Base-by-base conservation (phyloP, 2,797 vertebrate species). In the Gymnoscopelus braueri region DNA sequence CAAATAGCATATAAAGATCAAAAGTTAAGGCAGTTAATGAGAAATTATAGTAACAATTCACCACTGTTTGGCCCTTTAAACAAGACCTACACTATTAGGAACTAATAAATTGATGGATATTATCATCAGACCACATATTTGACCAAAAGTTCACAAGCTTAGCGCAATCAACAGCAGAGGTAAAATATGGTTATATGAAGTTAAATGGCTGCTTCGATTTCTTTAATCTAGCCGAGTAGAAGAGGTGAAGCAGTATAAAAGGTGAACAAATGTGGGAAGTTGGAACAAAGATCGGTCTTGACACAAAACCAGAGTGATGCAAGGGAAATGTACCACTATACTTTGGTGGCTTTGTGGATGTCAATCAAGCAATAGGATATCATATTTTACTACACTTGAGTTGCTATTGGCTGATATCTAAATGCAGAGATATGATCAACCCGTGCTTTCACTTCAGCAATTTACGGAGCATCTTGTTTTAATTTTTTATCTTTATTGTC, bases 11-110 rank as follows among this genome's bases (percentile, higher is more conserved):
- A 10, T 47, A 56, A 24, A 70, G 26, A 58, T 71, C 53, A 49
- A 65, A 87, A 60, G 64, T 91, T 91, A 92, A 93, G 89, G 89
- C 91, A 90, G 64, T 73, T 66, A 64, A 48, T 76, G 78, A 60
- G 62, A 70, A 51, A 53, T 44, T 54, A 59, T 23, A 47, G 23
- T 51, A 32, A 60, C 14, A 55, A 55, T n/a, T 29, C 66, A 59
- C 57, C 48, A 65, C 60, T 74, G 78, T 87, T 87, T 88, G 80
- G 84, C 77, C 84, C 65, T 69, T 86, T 77, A 44, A 72, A 51
- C 58, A 66, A 64, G 58, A 81, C 39, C 47, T 60, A 32, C 67
- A 54, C 56, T 62, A 73, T 74, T 39, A 60, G 63, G 70, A 74
- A 71, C 23, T 13, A 59, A 58, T 13, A 14, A 29, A 50, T 48